A percentile compares a stretch with the other conserved stretches of the same genome.
phyloP scores from a whole-genome alignment of 2,797 vertebrate genomes.

The Acropternis orthonyx region DNA sequence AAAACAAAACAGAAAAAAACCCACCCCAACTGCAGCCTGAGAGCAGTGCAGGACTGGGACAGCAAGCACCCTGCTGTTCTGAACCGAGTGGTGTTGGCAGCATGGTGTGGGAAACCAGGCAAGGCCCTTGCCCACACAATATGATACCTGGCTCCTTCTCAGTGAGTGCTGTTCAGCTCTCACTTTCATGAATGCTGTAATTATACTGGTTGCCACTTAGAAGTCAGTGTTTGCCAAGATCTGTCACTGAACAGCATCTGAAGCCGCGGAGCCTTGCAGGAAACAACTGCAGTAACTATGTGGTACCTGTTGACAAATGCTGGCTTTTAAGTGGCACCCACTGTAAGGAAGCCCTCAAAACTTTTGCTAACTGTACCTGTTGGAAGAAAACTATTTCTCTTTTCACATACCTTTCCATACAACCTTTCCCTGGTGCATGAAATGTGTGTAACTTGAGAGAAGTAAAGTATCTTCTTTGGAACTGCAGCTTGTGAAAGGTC shows the following conservation, averaged over 20 bases:
- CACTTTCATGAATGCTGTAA: not conserved
- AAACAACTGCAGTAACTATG: not conserved
- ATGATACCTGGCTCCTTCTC: constrained; percentile 3
- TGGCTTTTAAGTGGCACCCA: not conserved
- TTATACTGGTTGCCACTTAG: not conserved
- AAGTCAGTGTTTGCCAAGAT: not conserved
- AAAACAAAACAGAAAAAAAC: not conserved
- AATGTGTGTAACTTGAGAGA: not conserved
- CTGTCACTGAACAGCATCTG: not conserved
- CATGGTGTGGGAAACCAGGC: not conserved
- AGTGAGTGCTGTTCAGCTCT: not conserved
- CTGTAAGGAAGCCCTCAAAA: not conserved
- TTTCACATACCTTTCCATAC: not conserved
- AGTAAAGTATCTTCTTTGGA: not conserved
- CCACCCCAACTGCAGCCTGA: not conserved
- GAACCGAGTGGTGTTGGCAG: fast-evolving
- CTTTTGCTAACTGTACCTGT: not conserved
- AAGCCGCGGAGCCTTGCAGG: not conserved
- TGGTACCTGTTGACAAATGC: not conserved
- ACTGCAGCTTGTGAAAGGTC: not conserved
- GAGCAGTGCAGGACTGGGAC: fast-evolving
- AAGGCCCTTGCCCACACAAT: fast-evolving
- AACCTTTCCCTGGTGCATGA: not conserved
- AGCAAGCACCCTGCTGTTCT: not conserved
- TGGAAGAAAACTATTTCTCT: not conserved